Evolutionary conservation across 2,888 invertebrate species (phyloP).

Genomic region (Dascillus cervinus): DNA sequence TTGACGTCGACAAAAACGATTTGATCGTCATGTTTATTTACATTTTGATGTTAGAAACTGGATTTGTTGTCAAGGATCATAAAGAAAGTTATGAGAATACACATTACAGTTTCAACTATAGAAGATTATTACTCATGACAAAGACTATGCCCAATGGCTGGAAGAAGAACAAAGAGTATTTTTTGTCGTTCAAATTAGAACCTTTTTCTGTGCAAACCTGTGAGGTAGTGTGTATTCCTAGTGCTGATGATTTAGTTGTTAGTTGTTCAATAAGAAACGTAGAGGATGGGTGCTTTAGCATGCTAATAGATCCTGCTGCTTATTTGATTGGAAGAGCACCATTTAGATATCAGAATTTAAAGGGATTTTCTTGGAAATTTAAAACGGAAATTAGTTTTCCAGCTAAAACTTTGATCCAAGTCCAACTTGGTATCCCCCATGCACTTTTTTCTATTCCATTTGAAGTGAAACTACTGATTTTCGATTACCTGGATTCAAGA

Average conservation of each 20-base stretch:
- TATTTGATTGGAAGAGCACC: slow-evolving; percentile 22
- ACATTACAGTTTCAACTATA: slow-evolving; percentile 27
- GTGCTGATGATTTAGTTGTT: slow-evolving; percentile 31
- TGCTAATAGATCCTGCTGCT: slow-evolving; percentile 29
- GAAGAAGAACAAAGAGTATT: slow-evolving; percentile 25
- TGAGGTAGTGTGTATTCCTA: slow-evolving; percentile 25
- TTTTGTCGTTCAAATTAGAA: slow-evolving; percentile 26
- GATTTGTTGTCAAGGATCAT: slow-evolving; percentile 32
- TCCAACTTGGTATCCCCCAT: too few species aligned
- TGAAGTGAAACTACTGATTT: too few species aligned
- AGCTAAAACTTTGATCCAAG: slow-evolving; percentile 27
- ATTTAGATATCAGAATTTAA: slow-evolving; percentile 30
- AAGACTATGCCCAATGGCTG: slow-evolving; percentile 25
- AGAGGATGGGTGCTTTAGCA: slow-evolving; percentile 18
- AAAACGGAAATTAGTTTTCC: slow-evolving; percentile 33
- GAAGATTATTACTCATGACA: slow-evolving; percentile 23
- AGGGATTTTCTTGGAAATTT: slow-evolving; percentile 29
- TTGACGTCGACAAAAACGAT: slow-evolving; percentile 22
- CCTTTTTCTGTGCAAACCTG: slow-evolving; percentile 24
- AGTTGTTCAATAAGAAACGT: slow-evolving; percentile 30
- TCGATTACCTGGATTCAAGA: too few species aligned
- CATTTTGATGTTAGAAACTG: slow-evolving; percentile 37
- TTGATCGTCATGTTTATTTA: slow-evolving; percentile 35
- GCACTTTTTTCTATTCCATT: too few species aligned
- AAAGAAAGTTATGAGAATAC: slow-evolving; percentile 14